These are phyloP conservation scores for Lepidocolaptes lacrymiger DNA, from an alignment of 2,797 vertebrate genomes.

Conservation along the genomic window DNA sequence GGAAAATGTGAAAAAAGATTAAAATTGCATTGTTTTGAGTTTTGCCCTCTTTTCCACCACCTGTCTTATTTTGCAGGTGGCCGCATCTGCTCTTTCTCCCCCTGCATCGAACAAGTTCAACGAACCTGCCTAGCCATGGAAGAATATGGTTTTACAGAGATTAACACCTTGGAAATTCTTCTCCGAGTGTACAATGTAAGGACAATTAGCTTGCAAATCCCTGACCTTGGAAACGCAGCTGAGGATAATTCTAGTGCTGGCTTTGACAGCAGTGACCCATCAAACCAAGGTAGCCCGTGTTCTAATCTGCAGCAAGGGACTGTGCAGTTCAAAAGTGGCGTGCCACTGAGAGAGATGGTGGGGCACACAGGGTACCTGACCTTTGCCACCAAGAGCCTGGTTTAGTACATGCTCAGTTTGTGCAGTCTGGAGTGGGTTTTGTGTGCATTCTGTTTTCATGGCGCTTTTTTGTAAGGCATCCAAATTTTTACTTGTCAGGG, in stretches of 20 bases:
- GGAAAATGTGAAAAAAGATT: not conserved
- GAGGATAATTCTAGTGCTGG: conserved; percentile 31
- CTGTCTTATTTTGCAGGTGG: conserved; percentile 81
- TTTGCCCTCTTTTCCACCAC: not conserved
- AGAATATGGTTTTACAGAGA: conserved; percentile 86
- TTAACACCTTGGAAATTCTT: conserved; percentile 91
- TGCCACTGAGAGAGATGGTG: conserved; percentile 85
- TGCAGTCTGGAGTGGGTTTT: not conserved
- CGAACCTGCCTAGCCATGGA: conserved; percentile 86
- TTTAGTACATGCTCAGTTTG: conserved; percentile 57
- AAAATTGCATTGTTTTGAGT: not conserved
- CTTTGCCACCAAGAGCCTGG: conserved; percentile 92
- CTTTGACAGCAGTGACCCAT: conserved; percentile 36
- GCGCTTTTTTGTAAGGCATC: conserved; percentile 42
- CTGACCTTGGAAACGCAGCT: conserved; percentile 86
- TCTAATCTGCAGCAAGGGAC: conserved; percentile 59
- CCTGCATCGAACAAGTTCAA: conserved; percentile 97
- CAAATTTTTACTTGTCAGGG: conserved; percentile 47
- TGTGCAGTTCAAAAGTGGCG: conserved; percentile 84
- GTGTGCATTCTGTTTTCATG: conserved; percentile 8
- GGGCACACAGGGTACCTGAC: conserved; percentile 97
- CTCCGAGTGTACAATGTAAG: conserved; percentile 88
- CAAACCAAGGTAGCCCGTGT: not conserved
- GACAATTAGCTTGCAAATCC: conserved; percentile 84
- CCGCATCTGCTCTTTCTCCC: conserved; percentile 94